Evolutionary conservation across 2,888 invertebrate genomes (phyloP), one percentile per base, ranked within the genome.

Genomic region (Amiota communis): DNA sequence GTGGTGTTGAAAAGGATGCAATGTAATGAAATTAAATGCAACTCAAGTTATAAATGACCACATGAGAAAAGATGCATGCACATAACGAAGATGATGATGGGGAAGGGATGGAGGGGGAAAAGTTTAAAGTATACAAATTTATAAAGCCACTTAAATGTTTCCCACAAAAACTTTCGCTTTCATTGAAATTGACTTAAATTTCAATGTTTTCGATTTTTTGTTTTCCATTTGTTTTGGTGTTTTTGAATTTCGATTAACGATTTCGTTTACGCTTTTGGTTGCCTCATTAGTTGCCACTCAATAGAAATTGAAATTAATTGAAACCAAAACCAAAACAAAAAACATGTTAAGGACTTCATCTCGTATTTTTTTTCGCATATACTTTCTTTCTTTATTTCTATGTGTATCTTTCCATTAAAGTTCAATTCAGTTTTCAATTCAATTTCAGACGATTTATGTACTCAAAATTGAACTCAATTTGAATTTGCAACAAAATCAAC

Each of bases 361-460:
- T 51, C 11, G n/a, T 51, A n/a, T n/a, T n/a, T 11, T 51, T 4
- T 51, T 4, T 51, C 4, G n/a, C n/a, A 13, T 51, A 13, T 13
- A 51, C 53, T 53, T 11, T 11, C 57, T 47, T 2, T 65, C 53
- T 36, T 15, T n/a, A n/a, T n/a, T n/a, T n/a, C n/a, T n/a, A n/a
- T n/a, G n/a, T n/a, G n/a, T n/a, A n/a, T 15, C n/a, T 57, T 65
- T 59, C 23, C 48, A 17, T 36, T 36, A 6, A 36, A 36, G 36
- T 6, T 36, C 36, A 36, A 6, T 74, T 75, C 73, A 36, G 36
- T 36, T 36, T 72, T 65, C 69, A 76, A 80, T 76, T 80, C 77
- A 77, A 80, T 81, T 80, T 79, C 76, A 77, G 74, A 76, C 72
- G 81, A 75, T 71, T 70, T 78, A 17, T 59, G 59, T n/a, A 59